Evolutionary conservation across 2,113 vertebrate genomes (phyloP).

Genomic region (Brevimyrus niger): DNA sequence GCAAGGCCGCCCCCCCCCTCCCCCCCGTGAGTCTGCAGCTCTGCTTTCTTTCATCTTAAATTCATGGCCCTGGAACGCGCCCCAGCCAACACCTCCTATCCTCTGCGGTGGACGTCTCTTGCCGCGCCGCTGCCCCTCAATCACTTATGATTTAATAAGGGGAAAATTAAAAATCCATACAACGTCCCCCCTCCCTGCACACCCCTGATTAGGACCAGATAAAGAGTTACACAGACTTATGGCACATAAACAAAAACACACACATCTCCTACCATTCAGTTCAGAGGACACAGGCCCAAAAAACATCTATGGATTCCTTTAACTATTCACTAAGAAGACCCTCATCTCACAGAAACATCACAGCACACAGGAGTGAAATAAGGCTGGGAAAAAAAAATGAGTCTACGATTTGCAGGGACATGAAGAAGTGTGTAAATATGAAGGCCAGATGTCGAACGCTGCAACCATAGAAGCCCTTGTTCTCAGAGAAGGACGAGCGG

Average conservation of each 20-base stretch:
- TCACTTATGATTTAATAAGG: slow-evolving; percentile 36
- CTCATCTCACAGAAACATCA: slow-evolving; percentile 30
- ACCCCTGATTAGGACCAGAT: slow-evolving; percentile 7
- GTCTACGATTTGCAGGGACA: slow-evolving; percentile 20
- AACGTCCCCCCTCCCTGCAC: slow-evolving; percentile 8
- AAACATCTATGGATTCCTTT: slow-evolving; percentile 30
- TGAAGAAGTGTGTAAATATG: slow-evolving; percentile 19
- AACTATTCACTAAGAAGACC: slow-evolving; percentile 34
- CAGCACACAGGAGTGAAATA: slow-evolving; percentile 24
- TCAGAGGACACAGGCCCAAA: slow-evolving; percentile 16
- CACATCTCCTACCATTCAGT: slow-evolving; percentile 20
- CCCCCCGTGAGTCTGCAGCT: slow-evolving; percentile 26
- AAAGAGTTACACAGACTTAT: slow-evolving; percentile 17
- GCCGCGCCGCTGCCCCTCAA: slow-evolving; percentile 29
- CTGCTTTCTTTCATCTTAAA: slow-evolving; percentile 52
- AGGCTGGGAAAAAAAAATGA: slow-evolving; percentile 18
- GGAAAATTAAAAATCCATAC: slow-evolving; percentile 40
- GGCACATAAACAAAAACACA: slow-evolving; percentile 16
- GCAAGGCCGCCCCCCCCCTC: slow-evolving; percentile 34
- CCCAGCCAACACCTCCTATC: slow-evolving; percentile 29
- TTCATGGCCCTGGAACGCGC: slow-evolving; percentile 41
- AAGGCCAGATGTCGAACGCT: slow-evolving; percentile 24
- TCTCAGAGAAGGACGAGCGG: background rate
- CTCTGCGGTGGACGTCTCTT: slow-evolving; percentile 12
- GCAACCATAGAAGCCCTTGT: slow-evolving; percentile 19